phyloP scores from a whole-genome alignment of 2,797 vertebrate genomes.

The Enoplosus armatus region DNA sequence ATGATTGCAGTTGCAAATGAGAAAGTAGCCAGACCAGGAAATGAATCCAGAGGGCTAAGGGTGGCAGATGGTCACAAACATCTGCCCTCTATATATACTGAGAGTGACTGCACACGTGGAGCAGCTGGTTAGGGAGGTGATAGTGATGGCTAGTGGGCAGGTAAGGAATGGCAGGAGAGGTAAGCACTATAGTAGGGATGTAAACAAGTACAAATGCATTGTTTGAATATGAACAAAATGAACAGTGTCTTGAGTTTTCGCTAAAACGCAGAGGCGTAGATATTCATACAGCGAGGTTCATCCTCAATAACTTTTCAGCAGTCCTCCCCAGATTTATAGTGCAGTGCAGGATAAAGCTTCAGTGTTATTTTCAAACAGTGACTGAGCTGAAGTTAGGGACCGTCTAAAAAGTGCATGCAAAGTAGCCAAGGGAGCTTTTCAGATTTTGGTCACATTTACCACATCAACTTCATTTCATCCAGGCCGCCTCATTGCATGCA shows the following conservation, averaged over 20 bases:
- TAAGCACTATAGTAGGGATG: neutral
- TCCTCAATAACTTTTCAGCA: neutral
- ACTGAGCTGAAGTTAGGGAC: neutral
- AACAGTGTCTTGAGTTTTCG: neutral
- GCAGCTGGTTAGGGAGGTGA: conserved; percentile 32
- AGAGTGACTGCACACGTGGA: conserved; percentile 44
- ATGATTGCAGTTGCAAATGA: conserved; percentile 57
- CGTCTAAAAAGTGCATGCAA: neutral
- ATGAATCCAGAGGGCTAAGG: conserved; percentile 39
- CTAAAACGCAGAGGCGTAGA: neutral
- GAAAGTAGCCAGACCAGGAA: conserved; percentile 40
- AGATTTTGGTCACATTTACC: neutral
- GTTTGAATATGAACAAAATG: neutral
- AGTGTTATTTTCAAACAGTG: too few relatives aligned
- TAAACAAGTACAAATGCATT: neutral
- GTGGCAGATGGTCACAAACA: conserved; percentile 61
- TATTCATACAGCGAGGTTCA: neutral
- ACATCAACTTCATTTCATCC: neutral
- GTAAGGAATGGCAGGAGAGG: conserved; percentile 21
- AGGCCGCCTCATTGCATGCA: neutral
- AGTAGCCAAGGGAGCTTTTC: neutral
- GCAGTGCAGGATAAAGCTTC: neutral
- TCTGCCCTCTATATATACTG: conserved; percentile 40
- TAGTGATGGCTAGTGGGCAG: conserved; percentile 40
- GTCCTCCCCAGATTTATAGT: neutral